These are phyloP conservation scores for Xenopus tropicalis DNA, from an alignment of 2,113 vertebrate species.

Conservation along the genomic window DNA sequence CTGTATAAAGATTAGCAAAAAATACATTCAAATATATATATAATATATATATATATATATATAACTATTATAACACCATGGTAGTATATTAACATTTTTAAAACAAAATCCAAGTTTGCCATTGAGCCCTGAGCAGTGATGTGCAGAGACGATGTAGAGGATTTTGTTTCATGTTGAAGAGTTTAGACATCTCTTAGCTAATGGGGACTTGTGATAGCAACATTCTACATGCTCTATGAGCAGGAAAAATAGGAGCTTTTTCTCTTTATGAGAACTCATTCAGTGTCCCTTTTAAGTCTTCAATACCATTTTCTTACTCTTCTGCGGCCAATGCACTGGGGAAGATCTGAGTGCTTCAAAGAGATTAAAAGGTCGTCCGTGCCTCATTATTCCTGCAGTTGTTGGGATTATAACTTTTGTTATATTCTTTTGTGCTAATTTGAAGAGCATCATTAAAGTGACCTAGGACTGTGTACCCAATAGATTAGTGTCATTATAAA, in stretches of 20 bases:
- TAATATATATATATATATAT: no score
- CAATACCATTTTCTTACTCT: not conserved
- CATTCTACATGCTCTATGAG: not conserved
- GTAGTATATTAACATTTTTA: no score
- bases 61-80: no score
- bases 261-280: conserved; percentile 2
- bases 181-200: not conserved
- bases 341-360: not conserved
- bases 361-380: conserved; percentile 23
- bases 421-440: conserved; percentile 19
- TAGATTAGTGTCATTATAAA: not conserved
- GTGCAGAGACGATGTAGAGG: no score
- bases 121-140: no score
- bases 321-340: conserved; percentile 2
- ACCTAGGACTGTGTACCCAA: conserved; percentile 5
- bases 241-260: conserved; percentile 1
- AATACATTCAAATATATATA: no score
- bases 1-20: no score
- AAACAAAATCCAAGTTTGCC: no score
- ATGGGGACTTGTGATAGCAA: not conserved
- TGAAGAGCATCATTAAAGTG: conserved; percentile 10
- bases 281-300: conserved; percentile 14
- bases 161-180: no score
- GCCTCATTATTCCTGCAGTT: conserved; percentile 25
- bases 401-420: not conserved